phyloP scores from a whole-genome alignment of 2,888 invertebrate genomes.

The Calameuta idolon region DNA sequence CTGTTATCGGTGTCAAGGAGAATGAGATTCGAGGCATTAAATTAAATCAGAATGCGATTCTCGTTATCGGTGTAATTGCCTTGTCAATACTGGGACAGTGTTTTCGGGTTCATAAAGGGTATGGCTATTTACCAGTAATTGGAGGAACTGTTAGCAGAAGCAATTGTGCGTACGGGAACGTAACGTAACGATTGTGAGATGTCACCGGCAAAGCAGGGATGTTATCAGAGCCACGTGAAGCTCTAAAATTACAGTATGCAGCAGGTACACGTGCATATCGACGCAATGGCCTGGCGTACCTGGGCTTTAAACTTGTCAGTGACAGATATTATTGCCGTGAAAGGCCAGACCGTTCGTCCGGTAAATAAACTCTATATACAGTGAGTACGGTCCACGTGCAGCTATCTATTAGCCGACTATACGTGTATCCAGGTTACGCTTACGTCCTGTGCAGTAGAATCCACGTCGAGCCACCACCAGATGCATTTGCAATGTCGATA shows the following conservation, averaged over 20 bases:
- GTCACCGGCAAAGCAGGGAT: conserved; percentile 46
- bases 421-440: background rate
- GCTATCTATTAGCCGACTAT: conserved; percentile 3
- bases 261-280: conserved; percentile 1
- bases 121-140: background rate
- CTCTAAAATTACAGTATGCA: conserved; percentile 37
- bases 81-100: background rate
- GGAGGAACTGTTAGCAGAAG: background rate
- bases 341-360: conserved; percentile 1
- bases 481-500: background rate
- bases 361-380: conserved; percentile 9
- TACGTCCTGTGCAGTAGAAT: background rate
- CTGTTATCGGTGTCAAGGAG: background rate
- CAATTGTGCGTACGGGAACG: conserved; percentile 25
- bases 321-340: conserved; percentile 15
- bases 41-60: background rate
- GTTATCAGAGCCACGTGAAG: conserved; percentile 34
- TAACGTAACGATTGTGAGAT: conserved; percentile 30
- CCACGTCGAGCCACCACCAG: background rate
- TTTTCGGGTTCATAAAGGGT: background rate
- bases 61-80: background rate
- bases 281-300: background rate
- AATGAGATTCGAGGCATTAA: background rate
- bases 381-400: background rate
- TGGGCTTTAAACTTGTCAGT: conserved; percentile 17